Base-by-base conservation (phyloP, 2,113 vertebrate species). In the Argyrosomus japonicus region DNA sequence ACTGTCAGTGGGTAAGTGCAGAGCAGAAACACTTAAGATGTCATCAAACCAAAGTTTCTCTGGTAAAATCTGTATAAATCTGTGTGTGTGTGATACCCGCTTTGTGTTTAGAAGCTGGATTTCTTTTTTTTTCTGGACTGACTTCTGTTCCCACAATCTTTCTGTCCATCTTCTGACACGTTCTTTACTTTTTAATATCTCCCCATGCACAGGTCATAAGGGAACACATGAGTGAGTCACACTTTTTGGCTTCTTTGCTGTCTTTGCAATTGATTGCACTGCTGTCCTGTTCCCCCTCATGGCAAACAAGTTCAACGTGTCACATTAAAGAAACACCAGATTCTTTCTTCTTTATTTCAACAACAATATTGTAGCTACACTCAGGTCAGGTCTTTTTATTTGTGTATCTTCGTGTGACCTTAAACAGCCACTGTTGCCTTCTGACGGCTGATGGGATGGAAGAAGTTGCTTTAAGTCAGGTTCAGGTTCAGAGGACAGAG, bases 161-260 rank as follows among this genome's bases (percentile, higher is more conserved):
- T 3, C 47, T 53, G 54, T 60, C 75, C 54, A 2, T 68, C 47
- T 32, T 45, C 29, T 17, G 50, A 3, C 25, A 25, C 29, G 51
- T 53, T 67, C 32, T 45, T 32, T 23, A 36, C 27, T 71, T 75
- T 68, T 23, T 43, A 27, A 65, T n/a, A 27, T 50, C 61, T 14
- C 48, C 15, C 36, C 53, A 65, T 64, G 61, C 14, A 18, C 40
- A 6, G 36, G 58, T n/a, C 11, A 77, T 25, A 9, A 7, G 60
- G 65, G 74, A 70, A 27, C 50, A 23, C 23, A 47, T n/a, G 68
- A 77, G 43, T 56, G 80, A 80, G 29, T 68, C 68, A 78, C 36
- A 64, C 27, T 47, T 50, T 68, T 72, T 73, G 54, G 45, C 25
- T 58, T 75, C 21, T 25, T 57, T 61, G 25, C 68, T 50, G 19